Percentiles rank a stretch among this genome's conserved stretches.
Evolutionary conservation across 2,888 invertebrate species (phyloP).

Genomic region (Leuctra nigra): DNA sequence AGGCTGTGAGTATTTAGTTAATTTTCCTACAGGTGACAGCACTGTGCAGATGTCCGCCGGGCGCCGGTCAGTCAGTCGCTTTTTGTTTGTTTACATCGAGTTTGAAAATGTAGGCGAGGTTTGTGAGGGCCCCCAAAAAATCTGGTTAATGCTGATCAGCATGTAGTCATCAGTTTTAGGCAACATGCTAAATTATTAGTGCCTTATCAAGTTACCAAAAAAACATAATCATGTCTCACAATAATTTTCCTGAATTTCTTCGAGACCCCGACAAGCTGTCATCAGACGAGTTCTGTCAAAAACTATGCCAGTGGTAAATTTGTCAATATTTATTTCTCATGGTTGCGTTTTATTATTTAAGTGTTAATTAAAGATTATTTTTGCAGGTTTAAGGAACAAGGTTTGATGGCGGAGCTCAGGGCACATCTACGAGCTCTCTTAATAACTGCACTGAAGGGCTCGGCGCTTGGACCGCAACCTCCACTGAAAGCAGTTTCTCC

Average conservation of each 20-base stretch:
- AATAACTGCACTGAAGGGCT: slow-evolving; percentile 48
- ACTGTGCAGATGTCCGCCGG: not conserved
- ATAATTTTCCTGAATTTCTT: not conserved
- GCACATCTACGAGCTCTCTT: slow-evolving; percentile 54
- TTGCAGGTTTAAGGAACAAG: slow-evolving; percentile 49
- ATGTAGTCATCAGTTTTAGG: not conserved
- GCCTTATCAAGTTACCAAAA: not conserved
- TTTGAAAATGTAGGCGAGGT: not conserved
- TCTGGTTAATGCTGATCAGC: not conserved
- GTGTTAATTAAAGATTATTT: not conserved
- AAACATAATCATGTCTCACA: not conserved
- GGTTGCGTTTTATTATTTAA: not conserved
- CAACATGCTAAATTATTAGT: not conserved
- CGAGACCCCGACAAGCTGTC: slow-evolving; percentile 13
- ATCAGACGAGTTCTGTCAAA: slow-evolving; percentile 50
- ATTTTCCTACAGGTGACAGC: not conserved
- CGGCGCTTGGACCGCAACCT: slow-evolving; percentile 40
- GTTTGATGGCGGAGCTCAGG: slow-evolving; percentile 50
- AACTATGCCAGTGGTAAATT: slow-evolving; percentile 43
- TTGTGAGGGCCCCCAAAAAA: not conserved
- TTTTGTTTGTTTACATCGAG: not conserved
- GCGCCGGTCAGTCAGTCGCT: no score
- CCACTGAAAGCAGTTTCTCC: slow-evolving; percentile 43
- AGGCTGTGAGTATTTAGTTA: not conserved
- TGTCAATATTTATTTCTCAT: not conserved